phyloP scores from a whole-genome alignment of 2,113 vertebrate genomes.

The Pelobates fuscus region DNA sequence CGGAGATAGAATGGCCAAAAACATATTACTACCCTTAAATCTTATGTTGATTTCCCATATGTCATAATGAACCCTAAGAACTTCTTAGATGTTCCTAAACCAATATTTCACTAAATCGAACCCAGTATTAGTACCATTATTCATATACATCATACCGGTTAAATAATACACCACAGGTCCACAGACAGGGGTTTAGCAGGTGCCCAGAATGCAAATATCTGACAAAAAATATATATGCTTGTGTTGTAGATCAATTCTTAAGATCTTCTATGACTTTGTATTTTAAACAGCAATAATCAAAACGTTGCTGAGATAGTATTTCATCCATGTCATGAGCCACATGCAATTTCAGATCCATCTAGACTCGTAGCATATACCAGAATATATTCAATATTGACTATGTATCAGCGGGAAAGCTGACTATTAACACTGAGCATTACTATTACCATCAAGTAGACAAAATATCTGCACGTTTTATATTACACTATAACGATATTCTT shows the following conservation, averaged over 20 bases:
- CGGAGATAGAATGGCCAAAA: too few relatives aligned
- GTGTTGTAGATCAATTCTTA: slow-evolving; percentile 3
- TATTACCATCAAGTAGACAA: slow-evolving; percentile 6
- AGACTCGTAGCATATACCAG: slow-evolving; percentile 22
- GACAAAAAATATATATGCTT: not conserved
- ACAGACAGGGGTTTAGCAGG: not conserved
- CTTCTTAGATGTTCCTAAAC: too few relatives aligned
- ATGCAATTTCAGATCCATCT: slow-evolving; percentile 30
- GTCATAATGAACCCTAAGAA: too few relatives aligned
- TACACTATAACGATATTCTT: not conserved
- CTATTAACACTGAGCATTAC: slow-evolving; percentile 13
- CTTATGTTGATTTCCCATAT: too few relatives aligned
- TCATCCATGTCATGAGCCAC: slow-evolving; percentile 1
- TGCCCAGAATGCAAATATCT: too few relatives aligned
- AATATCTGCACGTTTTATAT: slow-evolving; percentile 14
- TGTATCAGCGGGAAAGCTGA: not conserved
- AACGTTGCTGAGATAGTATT: slow-evolving; percentile 11
- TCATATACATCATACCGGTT: too few relatives aligned
- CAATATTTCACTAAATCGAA: too few relatives aligned
- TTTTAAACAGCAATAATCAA: slow-evolving; percentile 25
- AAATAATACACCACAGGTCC: not conserved
- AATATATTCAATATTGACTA: not conserved
- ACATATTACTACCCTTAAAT: too few relatives aligned
- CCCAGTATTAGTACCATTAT: too few relatives aligned
- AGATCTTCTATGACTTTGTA: not conserved